Percentiles rank a stretch among this genome's conserved stretches.
These are phyloP conservation scores for Xenopus petersii DNA, from an alignment of 2,797 vertebrate species.

Conservation along the genomic window DNA sequence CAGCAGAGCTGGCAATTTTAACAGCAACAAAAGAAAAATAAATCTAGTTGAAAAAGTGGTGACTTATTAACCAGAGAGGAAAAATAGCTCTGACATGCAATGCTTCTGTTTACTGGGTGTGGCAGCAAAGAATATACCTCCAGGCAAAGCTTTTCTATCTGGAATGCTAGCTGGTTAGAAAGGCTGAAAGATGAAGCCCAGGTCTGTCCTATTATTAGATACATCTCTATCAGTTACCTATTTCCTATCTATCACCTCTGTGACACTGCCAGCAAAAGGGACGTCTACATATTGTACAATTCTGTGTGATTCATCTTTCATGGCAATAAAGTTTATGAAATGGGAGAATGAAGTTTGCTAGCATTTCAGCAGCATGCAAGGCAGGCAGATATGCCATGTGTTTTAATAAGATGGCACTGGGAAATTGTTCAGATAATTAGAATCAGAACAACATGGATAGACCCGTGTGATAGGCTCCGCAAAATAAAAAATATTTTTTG, in stretches of 20 bases:
- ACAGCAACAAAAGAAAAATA: conserved; percentile 7
- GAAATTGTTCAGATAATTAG: too few species aligned
- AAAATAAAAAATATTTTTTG: too few species aligned
- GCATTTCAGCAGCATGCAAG: too few species aligned
- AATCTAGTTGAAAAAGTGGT: conserved; percentile 24
- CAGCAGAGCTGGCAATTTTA: background rate
- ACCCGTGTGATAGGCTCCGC: too few species aligned
- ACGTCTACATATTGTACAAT: too few species aligned
- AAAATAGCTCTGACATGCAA: conserved; percentile 11
- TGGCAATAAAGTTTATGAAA: too few species aligned
- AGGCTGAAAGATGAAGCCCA: conserved; percentile 22
- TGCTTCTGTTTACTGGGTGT: conserved; percentile 36
- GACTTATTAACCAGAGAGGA: conserved; percentile 35
- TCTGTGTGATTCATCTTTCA: too few species aligned
- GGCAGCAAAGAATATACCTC: conserved; percentile 37
- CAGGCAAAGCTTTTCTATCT: conserved; percentile 37
- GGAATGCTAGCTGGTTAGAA: conserved; percentile 41
- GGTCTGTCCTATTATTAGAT: background rate
- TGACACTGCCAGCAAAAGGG: too few species aligned
- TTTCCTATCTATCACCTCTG: background rate
- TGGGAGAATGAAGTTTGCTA: too few species aligned
- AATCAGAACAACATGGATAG: too few species aligned
- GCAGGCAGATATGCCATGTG: too few species aligned
- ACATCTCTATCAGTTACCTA: background rate
- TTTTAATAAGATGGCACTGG: too few species aligned